These are phyloP conservation scores for Moxostoma hubbsi DNA, from an alignment of 2,797 vertebrate genomes.

Conservation along the genomic window DNA sequence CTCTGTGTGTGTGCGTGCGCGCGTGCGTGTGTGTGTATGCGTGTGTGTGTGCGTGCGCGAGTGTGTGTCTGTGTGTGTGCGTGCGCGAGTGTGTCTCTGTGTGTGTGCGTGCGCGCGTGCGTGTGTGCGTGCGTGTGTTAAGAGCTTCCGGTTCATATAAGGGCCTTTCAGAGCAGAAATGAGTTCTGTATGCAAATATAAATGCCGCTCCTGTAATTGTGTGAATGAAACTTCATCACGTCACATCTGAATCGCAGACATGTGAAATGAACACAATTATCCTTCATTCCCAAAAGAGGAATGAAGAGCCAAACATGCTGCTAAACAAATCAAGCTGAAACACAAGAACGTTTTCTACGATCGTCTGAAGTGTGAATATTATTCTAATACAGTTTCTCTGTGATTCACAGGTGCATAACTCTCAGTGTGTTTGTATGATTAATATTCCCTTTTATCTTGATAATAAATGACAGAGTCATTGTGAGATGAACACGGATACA, in stretches of 20 bases:
- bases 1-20: too few species aligned
- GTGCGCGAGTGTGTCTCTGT: too few species aligned
- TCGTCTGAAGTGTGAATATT: conserved; percentile 22
- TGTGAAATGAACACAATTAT: too few species aligned
- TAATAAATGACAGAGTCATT: too few species aligned
- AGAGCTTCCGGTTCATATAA: conserved; percentile 48
- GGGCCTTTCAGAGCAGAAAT: background rate
- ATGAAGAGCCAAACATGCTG: conserved; percentile 28
- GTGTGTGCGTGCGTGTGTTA: conserved; percentile 26
- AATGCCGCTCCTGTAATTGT: conserved; percentile 23
- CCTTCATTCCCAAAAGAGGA: too few species aligned
- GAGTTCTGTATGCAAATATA: conserved; percentile 41
- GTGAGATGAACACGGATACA: background rate
- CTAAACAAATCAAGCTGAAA: too few species aligned
- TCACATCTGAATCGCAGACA: too few species aligned
- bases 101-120: background rate
- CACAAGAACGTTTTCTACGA: conserved; percentile 24
- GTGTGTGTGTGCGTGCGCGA: too few species aligned
- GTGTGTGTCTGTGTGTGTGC: too few species aligned
- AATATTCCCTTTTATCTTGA: conserved; percentile 6
- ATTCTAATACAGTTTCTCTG: conserved; percentile 57
- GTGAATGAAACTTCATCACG: background rate
- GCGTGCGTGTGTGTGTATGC: too few species aligned
- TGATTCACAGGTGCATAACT: conserved; percentile 33
- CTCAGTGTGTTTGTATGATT: conserved; percentile 8